Evolutionary conservation across 2,888 invertebrate genomes (phyloP), one percentile per base, ranked within the genome.

Genomic region (Cistogaster globosa): DNA sequence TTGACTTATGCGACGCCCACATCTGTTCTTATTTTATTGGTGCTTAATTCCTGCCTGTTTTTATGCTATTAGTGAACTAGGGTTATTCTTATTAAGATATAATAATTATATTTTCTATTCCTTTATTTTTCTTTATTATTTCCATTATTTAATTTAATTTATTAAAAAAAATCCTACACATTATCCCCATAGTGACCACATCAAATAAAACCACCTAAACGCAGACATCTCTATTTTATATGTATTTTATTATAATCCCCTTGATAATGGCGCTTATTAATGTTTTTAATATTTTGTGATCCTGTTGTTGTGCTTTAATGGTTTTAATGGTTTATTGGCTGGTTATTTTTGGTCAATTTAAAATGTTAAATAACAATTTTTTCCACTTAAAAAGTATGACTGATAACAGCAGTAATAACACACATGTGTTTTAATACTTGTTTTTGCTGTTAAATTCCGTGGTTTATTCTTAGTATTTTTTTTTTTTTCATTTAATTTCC

Each of bases 271-370:
- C 42, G 26, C 63, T 63, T 65, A 53, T 65, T 76, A 76, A 82
- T 76, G 63, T 82, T 76, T 71, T 71, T 51, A 82, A 76, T 76
- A 82, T 82, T 76, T 76, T 63, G 57, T 82, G 82, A 82, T 76
- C 69, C 69, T 76, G 9, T 76, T 65, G 69, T 69, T 82, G 68
- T 82, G 26, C 4, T 26, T 69, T 69, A 26, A 63, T 63, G 81
- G 81, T 82, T 82, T 69, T 18, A 63, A 57, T 82, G 81, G 81
- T 82, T 58, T 76, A 76, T 82, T 76, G 63, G 63, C 69, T 82
- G 75, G 82, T 82, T 58, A 71, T 71, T 51, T 32, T 65, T 65
- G 57, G 69, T 76, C 63, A 16, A 71, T 57, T 82, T 69, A 76
- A 74, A 76, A 63, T 38, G 48, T 55, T 69, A 18, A 69, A 32